Percentiles rank a stretch among this genome's conserved stretches.
Evolutionary conservation across 2,797 vertebrate species (phyloP).

Genomic region (Ctenosaura bakeri): DNA sequence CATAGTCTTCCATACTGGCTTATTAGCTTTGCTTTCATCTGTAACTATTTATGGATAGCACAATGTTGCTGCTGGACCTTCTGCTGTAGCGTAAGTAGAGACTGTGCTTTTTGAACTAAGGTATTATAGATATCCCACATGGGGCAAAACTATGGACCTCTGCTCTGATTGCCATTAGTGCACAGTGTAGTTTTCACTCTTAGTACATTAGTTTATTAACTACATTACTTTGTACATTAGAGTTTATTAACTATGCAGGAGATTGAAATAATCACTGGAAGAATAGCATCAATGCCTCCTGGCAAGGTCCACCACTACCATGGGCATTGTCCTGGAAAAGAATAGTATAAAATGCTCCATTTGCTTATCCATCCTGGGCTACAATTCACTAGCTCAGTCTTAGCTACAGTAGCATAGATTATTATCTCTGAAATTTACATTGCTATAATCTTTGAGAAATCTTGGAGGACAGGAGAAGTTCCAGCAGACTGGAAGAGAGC

Average conservation of each 20-base stretch:
- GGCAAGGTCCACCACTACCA: neutral
- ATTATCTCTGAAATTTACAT: neutral
- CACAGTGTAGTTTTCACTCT: neutral
- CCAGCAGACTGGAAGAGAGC: no score
- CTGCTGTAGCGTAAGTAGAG: neutral
- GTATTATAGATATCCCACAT: neutral
- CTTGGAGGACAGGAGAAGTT: no score
- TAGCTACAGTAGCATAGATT: neutral
- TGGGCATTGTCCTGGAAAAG: neutral
- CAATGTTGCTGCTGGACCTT: neutral
- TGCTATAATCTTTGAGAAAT: no score
- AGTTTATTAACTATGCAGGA: neutral
- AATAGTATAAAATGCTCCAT: neutral
- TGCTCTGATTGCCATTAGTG: neutral
- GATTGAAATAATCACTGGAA: neutral
- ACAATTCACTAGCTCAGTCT: neutral
- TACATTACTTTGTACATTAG: neutral
- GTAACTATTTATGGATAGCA: neutral
- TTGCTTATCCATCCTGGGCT: neutral
- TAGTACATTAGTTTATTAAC: neutral
- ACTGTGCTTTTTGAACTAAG: neutral
- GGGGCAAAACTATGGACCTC: neutral
- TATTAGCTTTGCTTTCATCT: conserved; percentile 6
- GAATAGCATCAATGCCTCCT: neutral
- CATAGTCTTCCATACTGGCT: neutral